phyloP scores from a whole-genome alignment of 2,797 vertebrate genomes.

The Acanthis flammea region DNA sequence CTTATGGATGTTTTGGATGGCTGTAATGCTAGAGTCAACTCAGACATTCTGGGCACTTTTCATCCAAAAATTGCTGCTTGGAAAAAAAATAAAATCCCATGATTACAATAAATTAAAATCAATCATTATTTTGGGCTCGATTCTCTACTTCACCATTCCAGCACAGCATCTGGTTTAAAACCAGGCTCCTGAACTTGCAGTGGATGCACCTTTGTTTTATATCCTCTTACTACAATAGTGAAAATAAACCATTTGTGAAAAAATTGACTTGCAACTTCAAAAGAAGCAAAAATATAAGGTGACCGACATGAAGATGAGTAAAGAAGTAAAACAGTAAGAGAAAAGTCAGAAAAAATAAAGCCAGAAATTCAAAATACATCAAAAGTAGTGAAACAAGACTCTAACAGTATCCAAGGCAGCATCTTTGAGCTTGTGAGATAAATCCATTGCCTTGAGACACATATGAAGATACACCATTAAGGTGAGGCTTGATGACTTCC shows the following conservation, averaged over 20 bases:
- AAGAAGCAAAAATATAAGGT: neutral
- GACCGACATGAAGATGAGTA: neutral
- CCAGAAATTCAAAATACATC: neutral
- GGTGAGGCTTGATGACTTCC: neutral
- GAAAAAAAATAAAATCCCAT: slow-evolving; percentile 21
- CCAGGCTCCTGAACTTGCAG: neutral
- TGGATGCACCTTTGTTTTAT: neutral
- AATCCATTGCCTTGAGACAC: neutral
- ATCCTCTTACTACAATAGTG: neutral
- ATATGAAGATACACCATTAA: neutral
- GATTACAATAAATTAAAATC: slow-evolving; percentile 63
- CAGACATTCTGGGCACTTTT: slow-evolving; percentile 26
- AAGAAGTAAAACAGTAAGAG: neutral
- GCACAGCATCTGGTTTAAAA: slow-evolving; percentile 13
- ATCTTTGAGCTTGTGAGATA: neutral
- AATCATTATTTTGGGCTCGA: slow-evolving; percentile 38
- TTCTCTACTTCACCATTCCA: slow-evolving; percentile 13
- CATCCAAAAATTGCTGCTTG: slow-evolving; percentile 26
- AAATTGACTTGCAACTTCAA: neutral
- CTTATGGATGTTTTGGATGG: slow-evolving; percentile 59
- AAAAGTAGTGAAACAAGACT: neutral
- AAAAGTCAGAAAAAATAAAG: neutral
- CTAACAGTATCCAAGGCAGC: neutral
- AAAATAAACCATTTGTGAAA: neutral
- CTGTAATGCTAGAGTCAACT: slow-evolving; percentile 45